A percentile compares a stretch with the other conserved stretches of the same genome.
phyloP scores from a whole-genome alignment of 1,140 invertebrate species.

The Lasioglossum baleicum region DNA sequence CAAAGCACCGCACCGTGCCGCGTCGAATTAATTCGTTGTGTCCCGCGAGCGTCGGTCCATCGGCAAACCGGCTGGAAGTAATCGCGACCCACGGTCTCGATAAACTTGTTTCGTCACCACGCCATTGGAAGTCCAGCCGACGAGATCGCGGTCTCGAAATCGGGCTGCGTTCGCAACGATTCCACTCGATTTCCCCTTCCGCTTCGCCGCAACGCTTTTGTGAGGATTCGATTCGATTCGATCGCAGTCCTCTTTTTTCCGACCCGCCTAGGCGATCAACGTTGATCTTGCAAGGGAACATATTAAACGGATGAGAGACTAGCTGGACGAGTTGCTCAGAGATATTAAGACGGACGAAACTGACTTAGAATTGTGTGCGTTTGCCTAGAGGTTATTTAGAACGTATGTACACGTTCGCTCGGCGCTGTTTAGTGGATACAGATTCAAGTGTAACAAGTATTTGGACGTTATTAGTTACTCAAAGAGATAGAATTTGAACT shows the following conservation, averaged over 20 bases:
- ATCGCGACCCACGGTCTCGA: constrained; percentile 38
- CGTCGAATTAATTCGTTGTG: constrained; percentile 69
- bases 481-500: constrained; percentile 1
- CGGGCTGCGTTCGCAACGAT: too few relatives aligned
- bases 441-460: background rate
- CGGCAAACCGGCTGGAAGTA: constrained; percentile 64
- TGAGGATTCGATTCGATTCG: too few relatives aligned
- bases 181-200: too few relatives aligned
- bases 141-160: too few relatives aligned
- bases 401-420: background rate
- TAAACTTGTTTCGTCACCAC: background rate
- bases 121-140: too few relatives aligned
- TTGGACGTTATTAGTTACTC: background rate
- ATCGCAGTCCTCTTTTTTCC: too few relatives aligned
- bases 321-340: background rate
- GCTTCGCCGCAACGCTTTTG: too few relatives aligned
- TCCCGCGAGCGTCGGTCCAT: constrained; percentile 55
- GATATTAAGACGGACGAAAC: background rate
- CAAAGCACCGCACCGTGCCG: constrained; percentile 13
- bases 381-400: background rate
- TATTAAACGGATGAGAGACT: background rate
- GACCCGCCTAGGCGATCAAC: too few relatives aligned
- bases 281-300: too few relatives aligned
- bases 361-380: background rate
- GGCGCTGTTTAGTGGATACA: background rate